Evolutionary conservation across 1,140 invertebrate species (phyloP).

Genomic region (Riptortus pedestris): DNA sequence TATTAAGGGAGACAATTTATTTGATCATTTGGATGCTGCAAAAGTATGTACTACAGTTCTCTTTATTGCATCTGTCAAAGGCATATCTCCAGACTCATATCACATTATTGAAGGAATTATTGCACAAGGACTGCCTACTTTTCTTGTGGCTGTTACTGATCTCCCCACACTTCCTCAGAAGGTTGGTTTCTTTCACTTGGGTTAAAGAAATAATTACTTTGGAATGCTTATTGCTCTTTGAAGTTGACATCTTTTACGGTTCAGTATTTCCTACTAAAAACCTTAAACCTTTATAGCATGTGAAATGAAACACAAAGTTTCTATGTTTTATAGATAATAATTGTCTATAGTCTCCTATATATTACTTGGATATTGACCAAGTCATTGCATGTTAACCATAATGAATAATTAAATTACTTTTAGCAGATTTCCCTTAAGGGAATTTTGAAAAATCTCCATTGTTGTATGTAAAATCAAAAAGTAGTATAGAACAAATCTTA

Average conservation of each 20-base stretch:
- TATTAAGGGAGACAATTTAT: constrained; percentile 56
- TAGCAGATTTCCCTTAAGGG: too few relatives aligned
- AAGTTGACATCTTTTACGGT: neutral
- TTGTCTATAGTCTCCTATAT: too few relatives aligned
- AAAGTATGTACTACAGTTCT: constrained; percentile 77
- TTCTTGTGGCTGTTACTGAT: constrained; percentile 64
- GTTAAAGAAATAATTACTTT: neutral
- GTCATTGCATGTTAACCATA: too few relatives aligned
- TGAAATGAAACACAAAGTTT: too few relatives aligned
- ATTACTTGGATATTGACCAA: too few relatives aligned
- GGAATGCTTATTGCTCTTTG: constrained; percentile 28
- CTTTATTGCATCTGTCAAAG: constrained; percentile 54
- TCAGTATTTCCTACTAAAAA: too few relatives aligned
- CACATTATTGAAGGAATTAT: constrained; percentile 58
- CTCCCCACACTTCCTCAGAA: constrained; percentile 57
- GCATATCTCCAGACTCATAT: constrained; percentile 66
- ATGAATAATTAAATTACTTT: too few relatives aligned
- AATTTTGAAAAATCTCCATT: too few relatives aligned
- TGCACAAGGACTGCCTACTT: constrained; percentile 74
- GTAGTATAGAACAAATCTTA: too few relatives aligned
- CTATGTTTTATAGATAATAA: too few relatives aligned
- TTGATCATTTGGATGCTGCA: constrained; percentile 65
- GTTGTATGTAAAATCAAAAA: too few relatives aligned
- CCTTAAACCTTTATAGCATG: too few relatives aligned
- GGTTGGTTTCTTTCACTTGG: constrained; percentile 28